Conservation (phyloP, 2,113 vertebrate species). For the Balaeniceps rex region DNA sequence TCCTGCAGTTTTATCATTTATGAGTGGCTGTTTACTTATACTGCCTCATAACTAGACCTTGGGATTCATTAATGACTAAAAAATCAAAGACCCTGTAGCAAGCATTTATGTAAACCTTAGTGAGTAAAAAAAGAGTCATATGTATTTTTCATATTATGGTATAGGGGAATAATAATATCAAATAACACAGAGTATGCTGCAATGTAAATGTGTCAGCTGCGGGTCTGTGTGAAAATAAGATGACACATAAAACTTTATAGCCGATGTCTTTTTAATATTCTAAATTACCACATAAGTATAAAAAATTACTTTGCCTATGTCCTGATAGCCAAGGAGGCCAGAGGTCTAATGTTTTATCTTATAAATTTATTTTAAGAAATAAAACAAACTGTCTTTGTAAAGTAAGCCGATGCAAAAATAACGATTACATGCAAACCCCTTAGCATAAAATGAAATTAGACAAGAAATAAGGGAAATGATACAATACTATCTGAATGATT, state of each 20-base stretch:
- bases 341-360: not conserved
- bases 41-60: not conserved
- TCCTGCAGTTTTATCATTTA: not conserved
- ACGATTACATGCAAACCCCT: not conserved
- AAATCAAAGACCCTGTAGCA: not conserved
- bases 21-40: not conserved
- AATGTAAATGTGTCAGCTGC: not conserved
- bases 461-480: not conserved
- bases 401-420: not conserved
- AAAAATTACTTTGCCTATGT: conserved; percentile 8
- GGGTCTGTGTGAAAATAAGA: not conserved
- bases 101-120: not conserved
- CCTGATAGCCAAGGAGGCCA: not conserved
- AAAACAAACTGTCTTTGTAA: not conserved
- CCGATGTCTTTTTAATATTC: not conserved
- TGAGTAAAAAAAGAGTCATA: not conserved
- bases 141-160: not conserved
- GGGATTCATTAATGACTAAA: not conserved
- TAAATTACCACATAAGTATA: conserved; percentile 3
- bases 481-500: not conserved
- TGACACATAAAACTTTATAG: not conserved
- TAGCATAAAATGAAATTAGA: conserved; percentile 5
- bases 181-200: not conserved
- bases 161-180: not conserved
- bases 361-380: not conserved